These are phyloP conservation scores for Bombus consobrinus DNA, from an alignment of 1,140 invertebrate species.

Conservation along the genomic window DNA sequence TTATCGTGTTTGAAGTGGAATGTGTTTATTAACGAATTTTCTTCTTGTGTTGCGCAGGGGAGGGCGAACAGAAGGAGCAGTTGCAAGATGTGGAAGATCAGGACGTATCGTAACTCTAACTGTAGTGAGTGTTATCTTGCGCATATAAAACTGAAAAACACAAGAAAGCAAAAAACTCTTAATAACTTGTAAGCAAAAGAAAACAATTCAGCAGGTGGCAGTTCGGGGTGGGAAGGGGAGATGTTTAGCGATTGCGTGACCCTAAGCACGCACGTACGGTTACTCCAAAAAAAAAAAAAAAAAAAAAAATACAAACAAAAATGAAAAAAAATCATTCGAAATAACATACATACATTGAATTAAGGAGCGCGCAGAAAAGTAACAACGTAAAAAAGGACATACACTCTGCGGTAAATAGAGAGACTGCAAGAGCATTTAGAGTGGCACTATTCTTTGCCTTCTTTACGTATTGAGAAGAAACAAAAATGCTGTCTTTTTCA, in stretches of 20 bases:
- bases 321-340: conserved; percentile 57
- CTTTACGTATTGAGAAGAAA: conserved; percentile 59
- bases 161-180: conserved; percentile 81
- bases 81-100: conserved; percentile 96
- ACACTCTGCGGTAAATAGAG: conserved; percentile 72
- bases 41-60: conserved; percentile 84
- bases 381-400: conserved; percentile 62
- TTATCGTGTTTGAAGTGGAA: neutral
- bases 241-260: conserved; percentile 79
- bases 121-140: conserved; percentile 82
- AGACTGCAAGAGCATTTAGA: conserved; percentile 79
- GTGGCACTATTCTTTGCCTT: conserved; percentile 68
- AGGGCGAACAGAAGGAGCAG: conserved; percentile 93
- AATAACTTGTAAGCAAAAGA: conserved; percentile 83
- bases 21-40: conserved; percentile 20
- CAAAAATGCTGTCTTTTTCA: conserved; percentile 50
- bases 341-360: conserved; percentile 35
- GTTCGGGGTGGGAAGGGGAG: conserved; percentile 73
- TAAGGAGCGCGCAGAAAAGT: conserved; percentile 58
- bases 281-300: conserved; percentile 77
- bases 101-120: conserved; percentile 92
- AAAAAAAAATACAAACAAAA: conserved; percentile 56
- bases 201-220: conserved; percentile 79
- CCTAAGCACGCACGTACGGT: conserved; percentile 75
- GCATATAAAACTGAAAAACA: conserved; percentile 80